Evolutionary conservation across 2,113 vertebrate genomes (phyloP).

Genomic region (Trachemys scripta): DNA sequence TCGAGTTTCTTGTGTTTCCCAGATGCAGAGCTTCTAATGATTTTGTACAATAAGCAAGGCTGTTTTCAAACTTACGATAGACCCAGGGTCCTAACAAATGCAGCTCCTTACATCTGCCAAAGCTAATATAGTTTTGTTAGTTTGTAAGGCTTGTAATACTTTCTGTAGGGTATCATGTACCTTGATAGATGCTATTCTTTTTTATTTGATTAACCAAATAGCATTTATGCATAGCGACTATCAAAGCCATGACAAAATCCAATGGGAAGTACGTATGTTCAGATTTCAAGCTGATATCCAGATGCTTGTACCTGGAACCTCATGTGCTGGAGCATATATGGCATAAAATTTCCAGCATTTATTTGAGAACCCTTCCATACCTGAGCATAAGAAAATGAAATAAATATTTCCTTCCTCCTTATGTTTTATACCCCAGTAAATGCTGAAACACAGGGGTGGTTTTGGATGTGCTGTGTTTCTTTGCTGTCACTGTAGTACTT

Average conservation of each 20-base stretch:
- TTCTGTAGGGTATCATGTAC: neutral
- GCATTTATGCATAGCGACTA: neutral
- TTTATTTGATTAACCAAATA: neutral
- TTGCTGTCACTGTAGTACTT: neutral
- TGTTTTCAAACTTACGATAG: slow-evolving; percentile 40
- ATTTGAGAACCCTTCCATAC: neutral
- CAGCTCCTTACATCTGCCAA: slow-evolving; percentile 66
- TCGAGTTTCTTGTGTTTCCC: slow-evolving; percentile 70
- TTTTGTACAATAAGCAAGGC: slow-evolving; percentile 67
- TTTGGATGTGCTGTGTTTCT: neutral
- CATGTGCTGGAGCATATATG: neutral
- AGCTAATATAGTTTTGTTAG: slow-evolving; percentile 41
- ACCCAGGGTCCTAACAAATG: slow-evolving; percentile 60
- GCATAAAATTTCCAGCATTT: neutral
- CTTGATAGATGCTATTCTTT: neutral
- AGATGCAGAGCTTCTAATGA: slow-evolving; percentile 74
- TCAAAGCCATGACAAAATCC: neutral
- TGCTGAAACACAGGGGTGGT: neutral
- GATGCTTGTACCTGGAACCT: fast-evolving
- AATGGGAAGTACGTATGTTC: neutral
- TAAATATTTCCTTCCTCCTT: neutral
- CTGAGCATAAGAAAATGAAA: fast-evolving
- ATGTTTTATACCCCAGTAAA: neutral
- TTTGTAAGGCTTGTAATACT: slow-evolving; percentile 26
- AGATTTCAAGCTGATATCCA: neutral